Conservation (phyloP, 2,797 vertebrate genomes). For the Margarornis squamiger region DNA sequence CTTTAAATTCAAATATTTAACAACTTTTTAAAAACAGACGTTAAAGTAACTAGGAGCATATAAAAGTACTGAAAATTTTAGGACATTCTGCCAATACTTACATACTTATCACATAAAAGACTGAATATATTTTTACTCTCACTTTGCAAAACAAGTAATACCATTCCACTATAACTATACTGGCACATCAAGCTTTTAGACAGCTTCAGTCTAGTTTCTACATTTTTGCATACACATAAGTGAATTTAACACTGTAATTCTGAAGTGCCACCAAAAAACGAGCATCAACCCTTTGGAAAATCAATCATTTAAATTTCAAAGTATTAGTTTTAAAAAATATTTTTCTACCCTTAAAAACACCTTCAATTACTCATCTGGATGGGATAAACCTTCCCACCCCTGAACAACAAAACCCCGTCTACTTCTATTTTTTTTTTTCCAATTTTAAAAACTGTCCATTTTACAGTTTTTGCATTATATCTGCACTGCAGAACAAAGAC, state of each 20-base stretch:
- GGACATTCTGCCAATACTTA: not conserved
- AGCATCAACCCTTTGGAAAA: not conserved
- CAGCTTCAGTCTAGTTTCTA: not conserved
- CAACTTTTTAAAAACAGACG: not conserved
- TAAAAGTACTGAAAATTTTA: not conserved
- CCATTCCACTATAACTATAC: not conserved
- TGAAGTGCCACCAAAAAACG: not conserved
- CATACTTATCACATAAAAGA: not conserved
- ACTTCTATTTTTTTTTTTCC: not conserved
- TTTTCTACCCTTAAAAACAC: not conserved
- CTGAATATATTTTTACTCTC: not conserved
- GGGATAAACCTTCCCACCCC: not conserved
- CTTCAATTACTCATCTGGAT: not conserved
- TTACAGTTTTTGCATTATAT: not conserved
- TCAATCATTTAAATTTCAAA: not conserved
- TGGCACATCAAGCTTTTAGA: not conserved
- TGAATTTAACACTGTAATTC: not conserved
- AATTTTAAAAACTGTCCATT: not conserved
- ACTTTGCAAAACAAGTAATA: not conserved
- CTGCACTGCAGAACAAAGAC: not conserved
- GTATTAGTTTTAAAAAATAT: not conserved
- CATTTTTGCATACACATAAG: not conserved
- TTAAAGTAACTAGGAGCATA: not conserved
- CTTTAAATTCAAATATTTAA: not conserved
- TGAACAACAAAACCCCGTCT: not conserved